phyloP scores from a whole-genome alignment of 2,888 invertebrate genomes.

The Lomographa bimaculata region DNA sequence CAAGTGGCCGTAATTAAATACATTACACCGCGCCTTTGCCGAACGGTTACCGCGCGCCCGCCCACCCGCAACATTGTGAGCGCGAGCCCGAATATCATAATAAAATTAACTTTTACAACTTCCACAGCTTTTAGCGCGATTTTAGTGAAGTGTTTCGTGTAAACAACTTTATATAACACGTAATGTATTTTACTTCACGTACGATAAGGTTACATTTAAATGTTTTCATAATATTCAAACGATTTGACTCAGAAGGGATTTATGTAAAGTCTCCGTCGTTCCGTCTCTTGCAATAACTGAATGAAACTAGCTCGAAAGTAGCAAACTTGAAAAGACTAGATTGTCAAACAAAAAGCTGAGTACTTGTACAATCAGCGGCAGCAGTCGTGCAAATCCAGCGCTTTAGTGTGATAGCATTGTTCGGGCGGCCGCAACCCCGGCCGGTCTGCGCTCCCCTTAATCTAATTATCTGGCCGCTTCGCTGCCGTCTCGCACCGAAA shows the following conservation, averaged over 20 bases:
- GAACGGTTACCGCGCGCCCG: constrained; percentile 24
- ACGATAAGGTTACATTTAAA: too few species aligned
- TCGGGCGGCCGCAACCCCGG: constrained; percentile 58
- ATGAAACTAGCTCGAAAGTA: constrained; percentile 2
- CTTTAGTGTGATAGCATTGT: constrained; percentile 69
- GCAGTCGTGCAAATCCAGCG: constrained; percentile 61
- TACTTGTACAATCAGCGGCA: constrained; percentile 46
- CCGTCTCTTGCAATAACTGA: too few species aligned
- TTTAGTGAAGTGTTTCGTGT: constrained; percentile 13
- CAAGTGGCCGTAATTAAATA: constrained; percentile 76
- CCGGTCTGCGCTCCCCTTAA: constrained; percentile 69
- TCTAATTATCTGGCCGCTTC: constrained; percentile 78
- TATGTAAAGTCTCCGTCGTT: too few species aligned
- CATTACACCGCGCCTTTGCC: constrained; percentile 61
- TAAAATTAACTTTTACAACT: constrained; percentile 19
- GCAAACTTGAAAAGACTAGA: constrained; percentile 4
- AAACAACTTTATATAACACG: constrained; percentile 10
- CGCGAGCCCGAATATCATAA: constrained; percentile 15
- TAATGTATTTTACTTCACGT: constrained; percentile 1
- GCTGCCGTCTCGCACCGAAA: constrained; percentile 61
- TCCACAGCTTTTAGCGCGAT: constrained; percentile 11
- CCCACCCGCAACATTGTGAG: constrained; percentile 11
- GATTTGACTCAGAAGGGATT: too few species aligned
- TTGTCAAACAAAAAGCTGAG: constrained; percentile 39
- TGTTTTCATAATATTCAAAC: too few species aligned